Evolutionary conservation across 1,140 invertebrate species (phyloP), one percentile per base, ranked within the genome.

Genomic region (Planococcus citri): DNA sequence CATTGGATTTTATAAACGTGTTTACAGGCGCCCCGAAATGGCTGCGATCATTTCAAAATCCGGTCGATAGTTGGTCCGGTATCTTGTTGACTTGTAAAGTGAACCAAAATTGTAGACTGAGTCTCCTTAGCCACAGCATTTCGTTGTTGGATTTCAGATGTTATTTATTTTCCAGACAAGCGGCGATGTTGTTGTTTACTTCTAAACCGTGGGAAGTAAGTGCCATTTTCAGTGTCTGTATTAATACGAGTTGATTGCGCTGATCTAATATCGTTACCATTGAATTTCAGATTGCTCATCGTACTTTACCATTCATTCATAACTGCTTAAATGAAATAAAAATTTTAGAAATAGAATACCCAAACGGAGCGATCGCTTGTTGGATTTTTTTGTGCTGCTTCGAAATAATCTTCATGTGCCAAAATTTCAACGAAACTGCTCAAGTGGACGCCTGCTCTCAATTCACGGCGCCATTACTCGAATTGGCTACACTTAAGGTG

Each of bases 121-220:
- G 86, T 58, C 86, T 95, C 24, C 78, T 81, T 68, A 83, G 85
- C 60, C 86, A 86, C 73, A 84, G 85, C 75, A 84, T 86, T 24
- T 89, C 88, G 1, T 79, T 97, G 57, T 79, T 98, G 73, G 92
- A 97, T 77, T 89, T 98, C 74, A 84, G 95, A 71, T 95, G 92
- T 79, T 97, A 97, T 81, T 82, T 98, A 71, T 97, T 96, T 79
- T 88, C 92, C 73, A 85, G 94, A 74, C 95, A 98, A 81, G 91
- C 92, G 79, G 85, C 90, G 73, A 85, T 95, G 82, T 82, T 96
- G 73, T 79, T 94, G 72, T 80, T 88, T 72, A 83, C 87, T 68
- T 86, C 84, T 73, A 88, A 89, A 79, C 86, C 89, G 71, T 90
- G 87, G 85, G 90, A 93, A 83, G 88, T 89, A 77, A 77, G 82